Base-by-base conservation (phyloP, 2,888 invertebrate genomes). In the Furcula furcula region DNA sequence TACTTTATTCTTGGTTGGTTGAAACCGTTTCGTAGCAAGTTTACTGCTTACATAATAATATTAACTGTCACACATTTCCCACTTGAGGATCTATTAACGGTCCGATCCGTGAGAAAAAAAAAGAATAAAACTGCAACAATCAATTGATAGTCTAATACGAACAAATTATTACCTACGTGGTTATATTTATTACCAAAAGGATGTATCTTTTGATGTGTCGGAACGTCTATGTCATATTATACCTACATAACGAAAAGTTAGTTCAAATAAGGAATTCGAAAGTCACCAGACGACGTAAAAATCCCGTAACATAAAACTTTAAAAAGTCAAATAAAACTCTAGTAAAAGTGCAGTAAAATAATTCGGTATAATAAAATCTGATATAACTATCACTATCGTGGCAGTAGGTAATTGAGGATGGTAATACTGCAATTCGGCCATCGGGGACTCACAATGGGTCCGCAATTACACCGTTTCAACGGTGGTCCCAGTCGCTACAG, bases 381-480 rank as follows among this genome's bases (percentile, higher is more conserved):
- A 42, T 41, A 45, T 42, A 54, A 61, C 45, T 48, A 46, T 54
- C n/a, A n/a, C n/a, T n/a, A n/a, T 49, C 53, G 20, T 42, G 34
- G 42, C 34, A 46, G 36, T 42, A 45, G 51, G 51, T 55, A 56
- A 59, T 56, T 40, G 58, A 41, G 39, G 58, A 65, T 64, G 56
- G 57, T 64, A 65, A 71, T 73, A 66, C 58, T 63, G 54, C 67
- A 67, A 67, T 76, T 64, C 46, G 53, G 48, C 54, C 52, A 54
- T 66, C 68, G 65, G 56, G 65, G 60, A 62, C 56, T 43, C 54
- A 75, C 73, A 76, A 78, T 76, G 51, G 72, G 44, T 40, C 45
- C 48, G 67, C 73, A 76, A 78, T 81, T 78, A 76, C 71, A 67
- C 49, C 63, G 65, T 64, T 71, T 66, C 60, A 68, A 55, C 66